Evolutionary conservation across 2,888 invertebrate genomes (phyloP).

Genomic region (Pammene aurita): DNA sequence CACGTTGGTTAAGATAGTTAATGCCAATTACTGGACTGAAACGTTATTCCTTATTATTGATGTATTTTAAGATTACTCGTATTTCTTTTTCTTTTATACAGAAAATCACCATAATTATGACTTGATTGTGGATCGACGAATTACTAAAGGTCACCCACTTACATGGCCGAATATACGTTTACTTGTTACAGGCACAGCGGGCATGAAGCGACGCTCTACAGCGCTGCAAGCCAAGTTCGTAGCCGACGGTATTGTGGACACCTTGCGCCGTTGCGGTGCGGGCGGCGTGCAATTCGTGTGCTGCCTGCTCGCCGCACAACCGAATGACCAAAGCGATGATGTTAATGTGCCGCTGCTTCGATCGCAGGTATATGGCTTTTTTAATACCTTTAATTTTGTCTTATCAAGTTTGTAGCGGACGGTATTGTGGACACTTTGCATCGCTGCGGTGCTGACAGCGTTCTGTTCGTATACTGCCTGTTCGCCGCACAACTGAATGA

Average conservation of each 20-base stretch:
- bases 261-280: slow-evolving; percentile 89
- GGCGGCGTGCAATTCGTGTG: slow-evolving; percentile 92
- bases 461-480: slow-evolving; percentile 94
- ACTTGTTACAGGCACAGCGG: slow-evolving; percentile 79
- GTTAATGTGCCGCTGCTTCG: slow-evolving; percentile 94
- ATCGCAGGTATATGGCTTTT: slow-evolving; percentile 86
- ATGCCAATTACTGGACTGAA: no score
- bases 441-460: slow-evolving; percentile 86
- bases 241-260: slow-evolving; percentile 95
- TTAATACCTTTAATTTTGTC: slow-evolving; percentile 81
- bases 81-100: no score
- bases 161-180: neutral
- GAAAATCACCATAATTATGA: no score
- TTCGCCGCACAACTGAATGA: slow-evolving; percentile 85
- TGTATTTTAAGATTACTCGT: no score
- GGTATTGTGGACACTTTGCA: slow-evolving; percentile 95
- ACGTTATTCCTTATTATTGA: no score
- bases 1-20: no score
- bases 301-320: slow-evolving; percentile 90
- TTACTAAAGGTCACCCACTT: no score
- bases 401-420: slow-evolving; percentile 87
- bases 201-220: slow-evolving; percentile 91
- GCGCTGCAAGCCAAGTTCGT: slow-evolving; percentile 89
- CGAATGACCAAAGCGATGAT: slow-evolving; percentile 66
- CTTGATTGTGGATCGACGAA: no score